Evolutionary conservation across 2,797 vertebrate species (phyloP).

Genomic region (Tragopan temminckii): DNA sequence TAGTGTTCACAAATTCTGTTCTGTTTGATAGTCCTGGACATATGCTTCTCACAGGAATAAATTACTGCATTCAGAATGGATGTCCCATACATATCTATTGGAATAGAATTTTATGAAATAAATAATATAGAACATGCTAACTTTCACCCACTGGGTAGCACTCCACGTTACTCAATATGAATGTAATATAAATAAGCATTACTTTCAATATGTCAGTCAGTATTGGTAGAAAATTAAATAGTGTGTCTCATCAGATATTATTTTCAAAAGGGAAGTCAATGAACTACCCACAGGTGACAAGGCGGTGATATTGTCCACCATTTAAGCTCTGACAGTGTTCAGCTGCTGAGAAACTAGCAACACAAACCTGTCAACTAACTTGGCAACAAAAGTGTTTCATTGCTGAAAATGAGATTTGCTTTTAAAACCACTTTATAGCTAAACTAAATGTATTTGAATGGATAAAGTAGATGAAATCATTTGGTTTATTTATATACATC

Average conservation of each 20-base stretch:
- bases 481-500: constrained; percentile 17
- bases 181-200: constrained; percentile 25
- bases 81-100: background rate
- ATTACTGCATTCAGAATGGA: background rate
- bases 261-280: background rate
- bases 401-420: background rate
- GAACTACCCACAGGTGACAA: background rate
- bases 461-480: background rate
- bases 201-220: background rate
- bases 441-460: background rate
- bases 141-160: constrained; percentile 7
- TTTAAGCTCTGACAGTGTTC: background rate
- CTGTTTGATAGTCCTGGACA: background rate
- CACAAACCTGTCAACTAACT: background rate
- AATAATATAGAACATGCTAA: constrained; percentile 2
- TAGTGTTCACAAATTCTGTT: background rate
- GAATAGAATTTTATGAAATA: background rate
- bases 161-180: constrained; percentile 9
- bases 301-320: background rate
- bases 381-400: background rate
- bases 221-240: background rate
- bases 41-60: background rate
- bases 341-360: background rate
- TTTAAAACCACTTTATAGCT: background rate
- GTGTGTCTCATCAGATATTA: background rate